Evolutionary conservation across 2,113 vertebrate species (phyloP).

Genomic region (Plectropomus leopardus): DNA sequence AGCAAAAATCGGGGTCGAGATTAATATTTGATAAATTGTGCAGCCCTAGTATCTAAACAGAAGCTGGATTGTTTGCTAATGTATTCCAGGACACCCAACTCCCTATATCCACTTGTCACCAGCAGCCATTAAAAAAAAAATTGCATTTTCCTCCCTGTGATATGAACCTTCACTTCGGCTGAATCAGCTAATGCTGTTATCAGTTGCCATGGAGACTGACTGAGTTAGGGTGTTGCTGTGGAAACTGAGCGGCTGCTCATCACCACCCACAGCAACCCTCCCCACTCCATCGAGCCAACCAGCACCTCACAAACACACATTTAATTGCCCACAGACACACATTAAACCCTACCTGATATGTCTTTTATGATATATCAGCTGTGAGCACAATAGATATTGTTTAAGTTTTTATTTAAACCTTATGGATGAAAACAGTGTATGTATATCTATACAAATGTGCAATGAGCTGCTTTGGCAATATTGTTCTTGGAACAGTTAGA

Average conservation of each 20-base stretch:
- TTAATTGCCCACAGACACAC: background rate
- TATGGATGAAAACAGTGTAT: background rate
- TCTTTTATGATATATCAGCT: conserved; percentile 7
- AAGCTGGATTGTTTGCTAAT: conserved; percentile 7
- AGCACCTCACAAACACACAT: conserved; percentile 45
- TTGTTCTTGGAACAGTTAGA: background rate
- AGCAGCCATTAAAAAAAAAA: conserved; percentile 22
- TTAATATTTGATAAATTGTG: no score
- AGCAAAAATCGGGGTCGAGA: no score
- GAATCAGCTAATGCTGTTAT: conserved; percentile 80
- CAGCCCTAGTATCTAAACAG: conserved; percentile 4
- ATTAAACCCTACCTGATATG: background rate
- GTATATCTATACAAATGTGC: background rate
- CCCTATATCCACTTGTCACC: conserved; percentile 21
- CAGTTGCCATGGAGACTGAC: conserved; percentile 84
- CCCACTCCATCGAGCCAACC: conserved; percentile 46
- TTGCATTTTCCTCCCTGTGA: conserved; percentile 32
- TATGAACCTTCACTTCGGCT: conserved; percentile 71
- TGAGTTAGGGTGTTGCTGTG: conserved; percentile 80
- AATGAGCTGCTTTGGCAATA: background rate
- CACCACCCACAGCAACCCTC: conserved; percentile 70
- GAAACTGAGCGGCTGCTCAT: conserved; percentile 79
- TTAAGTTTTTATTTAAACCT: conserved; percentile 16
- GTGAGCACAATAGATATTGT: background rate
- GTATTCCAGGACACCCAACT: background rate